phyloP scores from a whole-genome alignment of 2,888 invertebrate genomes.

The Drosophila infuscata region DNA sequence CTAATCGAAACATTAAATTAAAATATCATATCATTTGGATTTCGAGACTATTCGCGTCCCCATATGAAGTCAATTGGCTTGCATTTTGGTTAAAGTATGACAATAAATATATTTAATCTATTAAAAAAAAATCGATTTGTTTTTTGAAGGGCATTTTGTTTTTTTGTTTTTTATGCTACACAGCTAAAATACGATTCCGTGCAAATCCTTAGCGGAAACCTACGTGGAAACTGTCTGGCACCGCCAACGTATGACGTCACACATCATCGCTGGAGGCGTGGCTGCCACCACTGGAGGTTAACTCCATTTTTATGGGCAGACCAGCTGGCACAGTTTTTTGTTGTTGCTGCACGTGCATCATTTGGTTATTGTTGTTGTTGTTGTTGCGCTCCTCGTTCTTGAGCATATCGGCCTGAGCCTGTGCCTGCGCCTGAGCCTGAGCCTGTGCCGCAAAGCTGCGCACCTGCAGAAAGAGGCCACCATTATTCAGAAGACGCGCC shows the following conservation, averaged over 20 bases:
- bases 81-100: slow-evolving; percentile 38
- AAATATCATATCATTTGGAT: slow-evolving; percentile 48
- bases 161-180: not conserved
- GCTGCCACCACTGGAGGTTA: slow-evolving; percentile 51
- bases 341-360: slow-evolving; percentile 30
- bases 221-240: slow-evolving; percentile 9
- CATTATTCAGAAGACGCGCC: slow-evolving; percentile 90
- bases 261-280: slow-evolving; percentile 62
- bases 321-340: slow-evolving; percentile 23
- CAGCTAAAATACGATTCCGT: slow-evolving; percentile 16
- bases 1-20: slow-evolving; percentile 47
- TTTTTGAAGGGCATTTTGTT: not conserved
- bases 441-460: slow-evolving; percentile 83
- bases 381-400: slow-evolving; percentile 58
- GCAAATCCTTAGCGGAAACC: slow-evolving; percentile 12
- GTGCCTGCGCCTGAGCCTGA: slow-evolving; percentile 52
- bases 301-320: slow-evolving; percentile 70
- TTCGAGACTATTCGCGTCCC: slow-evolving; percentile 21
- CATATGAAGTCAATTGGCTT: slow-evolving; percentile 25
- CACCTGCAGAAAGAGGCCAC: slow-evolving; percentile 89
- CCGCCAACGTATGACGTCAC: slow-evolving; percentile 32
- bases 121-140: slow-evolving; percentile 39
- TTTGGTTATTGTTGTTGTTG: slow-evolving; percentile 44
- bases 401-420: slow-evolving; percentile 57
- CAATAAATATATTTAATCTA: slow-evolving; percentile 43